Evolutionary conservation across 1,140 invertebrate genomes (phyloP).

Genomic region (Orchesella cincta): DNA sequence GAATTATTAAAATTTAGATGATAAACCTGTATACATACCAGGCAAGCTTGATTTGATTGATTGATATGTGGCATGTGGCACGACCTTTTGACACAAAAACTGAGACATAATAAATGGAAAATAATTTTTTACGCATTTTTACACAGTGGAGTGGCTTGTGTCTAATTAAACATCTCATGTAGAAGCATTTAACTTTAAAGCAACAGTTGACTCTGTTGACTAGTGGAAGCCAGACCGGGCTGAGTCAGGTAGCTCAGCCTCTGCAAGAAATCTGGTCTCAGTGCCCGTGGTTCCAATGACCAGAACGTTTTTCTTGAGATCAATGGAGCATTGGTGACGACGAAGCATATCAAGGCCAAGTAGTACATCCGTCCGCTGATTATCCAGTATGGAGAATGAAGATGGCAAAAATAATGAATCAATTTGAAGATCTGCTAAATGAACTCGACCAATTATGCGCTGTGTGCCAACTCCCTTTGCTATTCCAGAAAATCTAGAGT

Average conservation of each 20-base stretch:
- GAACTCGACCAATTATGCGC: constrained; percentile 91
- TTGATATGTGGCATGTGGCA: no score
- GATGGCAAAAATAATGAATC: constrained; percentile 89
- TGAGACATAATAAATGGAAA: no score
- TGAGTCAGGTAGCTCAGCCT: constrained; percentile 77
- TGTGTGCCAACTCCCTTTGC: constrained; percentile 95
- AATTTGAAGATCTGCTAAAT: constrained; percentile 96
- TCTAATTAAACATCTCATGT: no score
- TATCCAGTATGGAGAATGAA: constrained; percentile 93
- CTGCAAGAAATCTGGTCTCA: constrained; percentile 83
- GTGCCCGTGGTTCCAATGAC: constrained; percentile 94
- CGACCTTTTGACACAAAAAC: no score
- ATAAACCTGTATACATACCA: no score
- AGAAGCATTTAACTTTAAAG: no score
- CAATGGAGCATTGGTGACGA: constrained; percentile 94
- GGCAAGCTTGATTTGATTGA: no score
- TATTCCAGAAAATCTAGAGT: constrained; percentile 89
- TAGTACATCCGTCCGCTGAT: constrained; percentile 98
- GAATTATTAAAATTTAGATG: no score
- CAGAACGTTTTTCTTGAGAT: constrained; percentile 84
- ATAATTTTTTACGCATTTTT: no score
- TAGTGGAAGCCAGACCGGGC: constrained; percentile 61
- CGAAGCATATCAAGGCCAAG: constrained; percentile 96
- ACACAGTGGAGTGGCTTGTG: no score
- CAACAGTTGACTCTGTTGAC: no score